These are phyloP conservation scores for Sprattus sprattus DNA, from an alignment of 2,113 vertebrate species.

Conservation along the genomic window DNA sequence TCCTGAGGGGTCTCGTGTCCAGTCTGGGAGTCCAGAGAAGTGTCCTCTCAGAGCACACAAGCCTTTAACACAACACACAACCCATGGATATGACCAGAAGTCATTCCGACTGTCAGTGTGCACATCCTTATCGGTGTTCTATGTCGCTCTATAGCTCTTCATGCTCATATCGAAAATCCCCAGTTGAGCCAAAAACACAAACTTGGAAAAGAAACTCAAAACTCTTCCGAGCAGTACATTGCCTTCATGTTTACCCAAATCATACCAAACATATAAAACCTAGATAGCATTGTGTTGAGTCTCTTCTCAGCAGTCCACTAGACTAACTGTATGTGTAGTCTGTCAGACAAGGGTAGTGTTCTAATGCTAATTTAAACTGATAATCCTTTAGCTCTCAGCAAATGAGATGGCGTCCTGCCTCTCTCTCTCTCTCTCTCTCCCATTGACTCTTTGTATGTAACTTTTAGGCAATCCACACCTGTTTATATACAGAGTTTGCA, in stretches of 20 bases:
- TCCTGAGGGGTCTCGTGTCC: background rate
- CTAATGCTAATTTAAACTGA: slow-evolving; percentile 41
- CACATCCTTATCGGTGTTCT: background rate
- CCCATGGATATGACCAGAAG: background rate
- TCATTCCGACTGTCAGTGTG: background rate
- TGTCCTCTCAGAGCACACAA: background rate
- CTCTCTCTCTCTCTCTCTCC: background rate
- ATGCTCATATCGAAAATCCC: background rate
- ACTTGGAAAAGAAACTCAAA: background rate
- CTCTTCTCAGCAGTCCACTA: background rate
- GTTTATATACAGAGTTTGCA: slow-evolving; percentile 30
- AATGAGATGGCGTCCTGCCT: slow-evolving; percentile 20
- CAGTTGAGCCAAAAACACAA: background rate
- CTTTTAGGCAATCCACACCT: background rate
- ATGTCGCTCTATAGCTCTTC: background rate
- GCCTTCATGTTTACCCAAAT: background rate
- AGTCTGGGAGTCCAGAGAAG: background rate
- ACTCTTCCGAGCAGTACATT: background rate
- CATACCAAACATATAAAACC: background rate
- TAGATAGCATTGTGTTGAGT: background rate
- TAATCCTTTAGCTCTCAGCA: slow-evolving; percentile 38
- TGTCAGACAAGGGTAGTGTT: slow-evolving; percentile 13
- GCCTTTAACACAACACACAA: background rate
- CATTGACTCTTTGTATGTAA: background rate
- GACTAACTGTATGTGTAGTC: background rate